Base-by-base conservation (phyloP, 2,797 vertebrate species). In the Crax fasciolata region DNA sequence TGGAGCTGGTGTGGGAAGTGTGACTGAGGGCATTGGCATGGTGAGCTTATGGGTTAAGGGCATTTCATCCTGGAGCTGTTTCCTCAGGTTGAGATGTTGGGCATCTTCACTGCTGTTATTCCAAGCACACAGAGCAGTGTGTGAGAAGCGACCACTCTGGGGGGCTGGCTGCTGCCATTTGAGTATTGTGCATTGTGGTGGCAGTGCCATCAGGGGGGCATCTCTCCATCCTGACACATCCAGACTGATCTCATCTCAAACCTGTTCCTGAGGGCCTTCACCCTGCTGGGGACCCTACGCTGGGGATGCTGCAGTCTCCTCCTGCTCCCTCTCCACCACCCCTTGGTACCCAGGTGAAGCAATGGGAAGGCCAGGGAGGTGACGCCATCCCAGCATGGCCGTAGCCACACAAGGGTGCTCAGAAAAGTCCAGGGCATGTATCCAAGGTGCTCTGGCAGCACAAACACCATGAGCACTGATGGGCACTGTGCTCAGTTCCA, bases 401-500 rank as follows among this genome's bases (percentile, higher is more conserved):
- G 43, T 20, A 71, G 62, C 62, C 13, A 1, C 35, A 6, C 0
- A 0, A 46, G 54, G 18, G 8, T 28, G 68, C 55, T 52, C 49
- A 62, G 46, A 38, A 28, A 67, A 24, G 48, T 12, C 67, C 17
- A 21, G 20, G 35, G 59, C 0, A 28, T 51, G 13, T 5, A 8
- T 7, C 11, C 11, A 18, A 1, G 63, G 16, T 19, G n/a, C 51
- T 72, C 27, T 5, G 15, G 3, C 2, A 9, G 48, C 43, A 4
- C 2, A 19, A 38, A 6, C 61, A 1, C 24, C 4, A 0, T 6
- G 1, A 1, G 35, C 65, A 1, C 2, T 0, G 10, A 10, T 0
- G 8, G 18, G 2, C 43, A 1, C 57, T 1, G 2, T 1, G 0
- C 18, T 41, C 11, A 11, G 0, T 23, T 51, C 70, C 46, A 16